phyloP scores from a whole-genome alignment of 30 jellyfish, hydroid and myxozoan genomes.

The Chironex yamaguchii region DNA sequence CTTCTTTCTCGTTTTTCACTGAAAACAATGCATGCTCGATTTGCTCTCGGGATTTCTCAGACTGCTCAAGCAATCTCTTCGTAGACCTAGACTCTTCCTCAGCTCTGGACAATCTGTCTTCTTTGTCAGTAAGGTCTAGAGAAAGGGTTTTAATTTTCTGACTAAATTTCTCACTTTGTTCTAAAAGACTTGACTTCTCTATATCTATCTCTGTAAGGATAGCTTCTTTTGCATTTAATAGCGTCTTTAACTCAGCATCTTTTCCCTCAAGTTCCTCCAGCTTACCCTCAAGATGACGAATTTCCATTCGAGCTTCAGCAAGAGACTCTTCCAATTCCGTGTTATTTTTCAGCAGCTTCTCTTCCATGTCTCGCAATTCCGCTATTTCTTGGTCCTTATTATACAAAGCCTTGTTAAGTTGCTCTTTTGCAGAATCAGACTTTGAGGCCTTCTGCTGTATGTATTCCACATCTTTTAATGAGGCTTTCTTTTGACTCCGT shows the following conservation, averaged over 20 bases:
- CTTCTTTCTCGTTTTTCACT: not conserved
- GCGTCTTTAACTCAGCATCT: not conserved
- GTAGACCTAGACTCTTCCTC: not conserved
- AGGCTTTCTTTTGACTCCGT: not conserved
- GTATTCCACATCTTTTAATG: not conserved
- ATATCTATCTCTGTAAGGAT: not conserved
- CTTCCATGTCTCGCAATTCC: not conserved
- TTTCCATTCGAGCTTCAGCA: not conserved
- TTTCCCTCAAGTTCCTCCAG: not conserved
- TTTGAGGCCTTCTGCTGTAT: not conserved
- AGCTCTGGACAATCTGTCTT: not conserved
- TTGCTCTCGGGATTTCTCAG: not conserved
- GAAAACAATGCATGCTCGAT: not conserved
- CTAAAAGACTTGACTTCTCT: not conserved
- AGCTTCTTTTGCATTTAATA: not conserved
- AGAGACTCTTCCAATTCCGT: not conserved
- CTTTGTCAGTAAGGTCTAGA: not conserved
- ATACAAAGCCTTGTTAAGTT: not conserved
- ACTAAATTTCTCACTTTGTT: not conserved
- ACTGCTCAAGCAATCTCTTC: not conserved
- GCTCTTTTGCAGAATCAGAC: not conserved
- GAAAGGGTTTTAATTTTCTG: not conserved
- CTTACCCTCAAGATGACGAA: not conserved
- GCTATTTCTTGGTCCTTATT: not conserved
- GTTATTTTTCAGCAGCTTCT: not conserved